Evolutionary conservation across 1,140 invertebrate genomes (phyloP), one percentile per base, ranked within the genome.

Genomic region (Daktulosphaira vitifoliae): DNA sequence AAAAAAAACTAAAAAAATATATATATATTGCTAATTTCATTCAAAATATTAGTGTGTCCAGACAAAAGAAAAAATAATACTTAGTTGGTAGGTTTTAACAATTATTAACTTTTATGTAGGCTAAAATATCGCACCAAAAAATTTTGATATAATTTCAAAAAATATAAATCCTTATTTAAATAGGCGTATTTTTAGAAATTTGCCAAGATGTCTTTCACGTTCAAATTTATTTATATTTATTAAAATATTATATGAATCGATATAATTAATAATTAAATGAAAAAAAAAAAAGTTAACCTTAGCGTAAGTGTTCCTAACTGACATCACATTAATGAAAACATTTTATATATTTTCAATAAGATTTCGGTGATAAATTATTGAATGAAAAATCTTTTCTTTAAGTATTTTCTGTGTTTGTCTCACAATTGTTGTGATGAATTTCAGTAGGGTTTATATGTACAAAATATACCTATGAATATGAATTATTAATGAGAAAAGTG

Each of bases 171-270:
- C n/a, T 25, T 23, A 48, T 48, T 4, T 48, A 48, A 3, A 48
- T 13, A 4, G 11, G 22, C 5, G 16, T 59, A 26, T 62, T 38
- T 3, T 16, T 29, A 29, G n/a, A 48, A 46, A 46, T 62, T 62
- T 48, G 56, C 56, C 56, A 62, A 53, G 42, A 62, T 46, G 56
- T 62, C 42, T 62, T 62, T 46, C 42, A 62, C 26, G 18, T 62
- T 62, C 23, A 48, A 48, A 48, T 62, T 6, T 33, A 33, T 62
- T 20, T 48, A 33, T 46, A 25, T n/a, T n/a, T n/a, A n/a, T n/a
- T n/a, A n/a, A n/a, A n/a, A n/a, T n/a, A n/a, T n/a, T n/a, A n/a
- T 46, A 38, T 9, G 18, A 25, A 56, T 23, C 23, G 5, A 33
- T 26, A 38, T 9, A 29, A 25, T 39, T 25, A 50, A 50, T 11